phyloP scores from a whole-genome alignment of 2,888 invertebrate genomes.

The Oxyteleia sp. region DNA sequence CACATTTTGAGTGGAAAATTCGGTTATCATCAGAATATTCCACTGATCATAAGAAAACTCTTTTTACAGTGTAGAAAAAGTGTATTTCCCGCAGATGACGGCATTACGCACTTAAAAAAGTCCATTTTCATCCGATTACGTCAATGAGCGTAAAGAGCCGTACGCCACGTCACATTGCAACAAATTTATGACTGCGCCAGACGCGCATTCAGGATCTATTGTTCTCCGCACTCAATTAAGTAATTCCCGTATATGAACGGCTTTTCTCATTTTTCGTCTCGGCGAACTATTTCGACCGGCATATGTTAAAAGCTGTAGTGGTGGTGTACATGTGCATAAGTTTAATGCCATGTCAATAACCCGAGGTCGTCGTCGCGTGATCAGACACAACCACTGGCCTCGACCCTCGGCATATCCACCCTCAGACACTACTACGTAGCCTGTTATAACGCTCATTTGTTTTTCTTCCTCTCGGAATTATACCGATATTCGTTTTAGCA shows the following conservation, averaged over 20 bases:
- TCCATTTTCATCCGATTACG: conserved; percentile 40
- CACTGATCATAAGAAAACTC: too few species aligned
- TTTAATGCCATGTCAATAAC: conserved; percentile 82
- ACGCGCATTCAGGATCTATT: conserved; percentile 45
- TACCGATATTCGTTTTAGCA: conserved; percentile 28
- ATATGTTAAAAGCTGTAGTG: conserved; percentile 41
- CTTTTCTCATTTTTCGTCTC: conserved; percentile 68
- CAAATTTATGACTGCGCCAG: conserved; percentile 46
- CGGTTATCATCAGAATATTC: too few species aligned
- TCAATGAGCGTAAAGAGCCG: conserved; percentile 57
- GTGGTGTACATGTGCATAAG: conserved; percentile 55
- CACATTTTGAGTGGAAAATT: too few species aligned
- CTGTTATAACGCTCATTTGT: conserved; percentile 59
- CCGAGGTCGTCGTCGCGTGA: conserved; percentile 83
- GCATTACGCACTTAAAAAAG: conserved; percentile 30
- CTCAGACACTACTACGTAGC: conserved; percentile 45
- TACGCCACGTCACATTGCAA: conserved; percentile 41
- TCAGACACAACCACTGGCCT: conserved; percentile 79
- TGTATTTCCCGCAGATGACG: conserved; percentile 3
- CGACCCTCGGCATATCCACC: conserved; percentile 75
- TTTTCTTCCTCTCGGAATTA: conserved; percentile 50
- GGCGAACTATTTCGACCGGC: conserved; percentile 62
- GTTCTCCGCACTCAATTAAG: conserved; percentile 59
- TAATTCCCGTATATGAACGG: conserved; percentile 50
- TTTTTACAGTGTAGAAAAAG: too few species aligned